These are phyloP conservation scores for Tethea ocularis DNA, from an alignment of 2,888 invertebrate genomes.

Conservation along the genomic window DNA sequence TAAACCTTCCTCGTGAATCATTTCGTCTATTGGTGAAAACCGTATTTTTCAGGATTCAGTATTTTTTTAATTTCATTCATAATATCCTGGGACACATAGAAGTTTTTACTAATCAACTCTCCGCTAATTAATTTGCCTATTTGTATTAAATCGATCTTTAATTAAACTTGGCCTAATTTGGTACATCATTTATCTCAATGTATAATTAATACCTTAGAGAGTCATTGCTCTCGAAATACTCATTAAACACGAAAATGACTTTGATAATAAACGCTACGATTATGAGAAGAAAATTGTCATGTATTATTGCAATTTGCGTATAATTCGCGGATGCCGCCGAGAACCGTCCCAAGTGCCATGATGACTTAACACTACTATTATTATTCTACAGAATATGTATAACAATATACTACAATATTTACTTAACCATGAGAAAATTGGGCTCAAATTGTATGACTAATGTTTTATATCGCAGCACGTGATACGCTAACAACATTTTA, in stretches of 20 bases:
- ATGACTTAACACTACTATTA: background rate
- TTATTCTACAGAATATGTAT: background rate
- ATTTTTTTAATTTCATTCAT: no score
- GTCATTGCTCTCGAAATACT: background rate
- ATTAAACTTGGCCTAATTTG: no score
- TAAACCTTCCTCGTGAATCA: no score
- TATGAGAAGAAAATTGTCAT: conserved; percentile 1
- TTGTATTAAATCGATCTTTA: no score
- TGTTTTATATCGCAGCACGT: background rate
- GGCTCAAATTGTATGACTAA: no score
- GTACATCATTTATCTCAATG: background rate
- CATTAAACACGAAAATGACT: background rate
- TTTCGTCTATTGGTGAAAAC: no score
- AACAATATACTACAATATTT: background rate
- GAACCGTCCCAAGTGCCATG: background rate
- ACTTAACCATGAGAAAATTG: background rate
- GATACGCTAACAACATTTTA: background rate
- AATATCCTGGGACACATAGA: no score
- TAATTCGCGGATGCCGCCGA: conserved; percentile 9
- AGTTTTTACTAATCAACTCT: no score
- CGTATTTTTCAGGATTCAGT: no score
- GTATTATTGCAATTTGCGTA: background rate
- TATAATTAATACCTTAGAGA: background rate
- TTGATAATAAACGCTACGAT: background rate
- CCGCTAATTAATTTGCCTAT: no score